A percentile compares a stretch with the other conserved stretches of the same genome.
Conservation (phyloP, 2,797 vertebrate species). For the Oreochromis mossambicus region DNA sequence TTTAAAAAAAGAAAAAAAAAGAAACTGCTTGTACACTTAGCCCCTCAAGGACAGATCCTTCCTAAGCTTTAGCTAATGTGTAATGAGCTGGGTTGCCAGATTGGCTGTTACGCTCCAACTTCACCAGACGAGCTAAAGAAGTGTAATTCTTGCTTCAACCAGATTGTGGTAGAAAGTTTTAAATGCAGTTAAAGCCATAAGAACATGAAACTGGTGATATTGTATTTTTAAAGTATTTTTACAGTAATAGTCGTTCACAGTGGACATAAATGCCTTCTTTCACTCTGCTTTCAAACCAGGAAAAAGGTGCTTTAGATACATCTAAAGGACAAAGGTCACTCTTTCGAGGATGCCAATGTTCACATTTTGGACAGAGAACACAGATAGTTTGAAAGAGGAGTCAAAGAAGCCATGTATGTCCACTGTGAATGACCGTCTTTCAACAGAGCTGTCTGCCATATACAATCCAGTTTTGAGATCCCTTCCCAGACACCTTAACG, state of each 20-base stretch:
- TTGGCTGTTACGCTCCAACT: conserved; percentile 3
- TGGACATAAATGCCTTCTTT: background rate
- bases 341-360: background rate
- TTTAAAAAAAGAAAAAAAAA: background rate
- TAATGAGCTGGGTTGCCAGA: conserved; percentile 21
- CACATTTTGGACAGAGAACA: background rate
- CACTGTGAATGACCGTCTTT: background rate
- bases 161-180: background rate
- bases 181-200: background rate
- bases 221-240: background rate
- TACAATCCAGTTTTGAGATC: background rate
- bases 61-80: conserved; percentile 12
- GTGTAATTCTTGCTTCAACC: background rate
- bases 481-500: background rate
- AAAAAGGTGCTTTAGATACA: background rate
- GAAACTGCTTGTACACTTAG: background rate
- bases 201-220: background rate
- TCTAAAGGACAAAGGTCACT: background rate
- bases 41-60: conserved; percentile 19
- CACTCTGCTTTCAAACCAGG: background rate
- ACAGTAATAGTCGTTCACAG: background rate
- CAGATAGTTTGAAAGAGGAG: background rate
- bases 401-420: background rate
- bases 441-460: background rate
- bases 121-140: background rate